Evolutionary conservation across 2,797 vertebrate genomes (phyloP), one percentile per base, ranked within the genome.

Genomic region (Coregonus suidteri): DNA sequence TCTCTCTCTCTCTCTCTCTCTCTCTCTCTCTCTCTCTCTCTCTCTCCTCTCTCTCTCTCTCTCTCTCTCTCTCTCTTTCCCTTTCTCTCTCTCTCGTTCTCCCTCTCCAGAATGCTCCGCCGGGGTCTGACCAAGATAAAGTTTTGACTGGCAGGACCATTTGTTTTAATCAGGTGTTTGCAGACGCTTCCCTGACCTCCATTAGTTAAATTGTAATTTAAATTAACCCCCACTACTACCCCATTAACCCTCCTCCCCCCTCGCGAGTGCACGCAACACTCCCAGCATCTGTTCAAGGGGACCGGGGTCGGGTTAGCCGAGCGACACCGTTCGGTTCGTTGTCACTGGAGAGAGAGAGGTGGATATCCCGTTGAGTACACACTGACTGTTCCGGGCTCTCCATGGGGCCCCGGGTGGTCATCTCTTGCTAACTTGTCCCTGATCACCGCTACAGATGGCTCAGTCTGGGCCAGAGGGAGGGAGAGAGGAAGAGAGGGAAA

Each of bases 141-240:
- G 96, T 96, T 96, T 96, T 92, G 95, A 95, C 95, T 96, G 96
- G 96, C 96, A 97, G 95, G 89, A 90, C 95, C 96, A 97, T 97
- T 98, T 97, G 96, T 98, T 97, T 97, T 96, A 97, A 97, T 97
- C 97, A 97, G 96, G 96, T 96, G 94, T 95, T 96, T 96, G 93
- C 95, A 95, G 95, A 95, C 94, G 91, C 92, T 96, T 95, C 91
- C 78, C 87, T 97, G 97, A 97, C 97, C 97, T 98, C 96, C 94
- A 97, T 98, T 98, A 97, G 96, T 96, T 97, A 96, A 96, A 95
- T 97, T 98, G 98, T 98, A 98, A 99, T 98, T 98, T 96, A 98
- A 97, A 98, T 98, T 99, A 98, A 98, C 97, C 96, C 95, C 91
- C 96, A 96, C 94, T 93, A 91, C 95, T 96, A 97, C 96, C 97